Evolutionary conservation across 2,797 vertebrate genomes (phyloP), one percentile per base, ranked within the genome.

Genomic region (Spondyliosoma cantharus): DNA sequence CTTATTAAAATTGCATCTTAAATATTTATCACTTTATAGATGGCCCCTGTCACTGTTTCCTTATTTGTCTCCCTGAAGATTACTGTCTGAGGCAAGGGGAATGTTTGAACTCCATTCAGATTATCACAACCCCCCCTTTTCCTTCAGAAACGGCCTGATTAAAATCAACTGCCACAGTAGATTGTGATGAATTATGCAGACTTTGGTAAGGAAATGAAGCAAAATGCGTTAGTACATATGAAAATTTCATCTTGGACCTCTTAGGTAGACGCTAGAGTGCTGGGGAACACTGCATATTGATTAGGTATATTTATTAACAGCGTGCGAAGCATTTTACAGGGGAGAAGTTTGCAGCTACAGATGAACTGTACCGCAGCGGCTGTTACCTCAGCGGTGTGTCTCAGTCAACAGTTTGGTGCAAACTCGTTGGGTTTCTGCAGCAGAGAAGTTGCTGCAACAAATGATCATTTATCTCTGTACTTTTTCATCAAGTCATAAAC

Each of bases 11-110:
- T 80, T 78, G 81, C 82, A 84, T 91, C 89, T 95, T 93, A 95
- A 95, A 95, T 95, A 95, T 94, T 93, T 91, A 95, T 93, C 86
- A 81, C 88, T 72, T 91, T 91, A 93, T 94, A 91, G 93, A 94
- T 92, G 90, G 91, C 85, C 88, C 81, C 86, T 92, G 87, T 92
- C 92, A 91, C 74, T 85, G 87, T 92, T 91, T 91, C 76, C 77
- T 86, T 90, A 80, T 91, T 92, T 90, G 80, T 89, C 65, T 92
- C 89, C 90, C 90, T 78, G 71, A 68, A 90, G 90, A 89, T 77
- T 80, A 52, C 59, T 45, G 53, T 84, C 43, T 81, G 71, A 87
- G 50, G 78, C 54, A 20, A 76, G 57, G 77, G 45, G 68, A 78
- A 79, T 64, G 72, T 79, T 80, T 74, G 74, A 92, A 91, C 78